Conservation (phyloP, 2,888 invertebrate species). For the Philhelius pedissequus region DNA sequence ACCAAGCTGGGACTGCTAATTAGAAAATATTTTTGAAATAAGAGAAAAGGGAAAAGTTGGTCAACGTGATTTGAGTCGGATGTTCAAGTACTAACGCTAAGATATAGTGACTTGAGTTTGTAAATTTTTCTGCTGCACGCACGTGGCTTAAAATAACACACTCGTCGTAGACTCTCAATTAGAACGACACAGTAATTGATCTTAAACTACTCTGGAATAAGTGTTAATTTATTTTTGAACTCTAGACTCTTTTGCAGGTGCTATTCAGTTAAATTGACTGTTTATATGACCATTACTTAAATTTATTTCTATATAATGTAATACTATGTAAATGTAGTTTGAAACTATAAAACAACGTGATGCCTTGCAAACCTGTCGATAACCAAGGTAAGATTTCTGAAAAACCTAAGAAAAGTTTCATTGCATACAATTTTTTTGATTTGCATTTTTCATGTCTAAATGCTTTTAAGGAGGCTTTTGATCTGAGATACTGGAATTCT, state of each 20-base stretch:
- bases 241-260: constrained; percentile 12
- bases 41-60: constrained; percentile 37
- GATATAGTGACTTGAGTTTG: constrained; percentile 23
- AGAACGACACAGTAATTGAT: constrained; percentile 41
- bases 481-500: no score
- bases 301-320: background rate
- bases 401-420: no score
- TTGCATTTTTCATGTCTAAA: no score
- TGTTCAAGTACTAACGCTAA: background rate
- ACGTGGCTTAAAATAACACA: constrained; percentile 15
- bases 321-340: background rate
- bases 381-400: no score
- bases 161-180: constrained; percentile 5
- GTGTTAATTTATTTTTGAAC: constrained; percentile 21
- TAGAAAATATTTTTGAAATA: constrained; percentile 52
- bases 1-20: constrained; percentile 39
- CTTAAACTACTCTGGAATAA: background rate
- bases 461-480: no score
- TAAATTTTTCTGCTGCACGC: constrained; percentile 11
- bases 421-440: no score
- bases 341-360: background rate
- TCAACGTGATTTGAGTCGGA: constrained; percentile 33
- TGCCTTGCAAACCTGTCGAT: background rate
- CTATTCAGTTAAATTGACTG: background rate
- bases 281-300: background rate